Evolutionary conservation across 2,113 vertebrate species (phyloP).

Genomic region (Egretta garzetta): DNA sequence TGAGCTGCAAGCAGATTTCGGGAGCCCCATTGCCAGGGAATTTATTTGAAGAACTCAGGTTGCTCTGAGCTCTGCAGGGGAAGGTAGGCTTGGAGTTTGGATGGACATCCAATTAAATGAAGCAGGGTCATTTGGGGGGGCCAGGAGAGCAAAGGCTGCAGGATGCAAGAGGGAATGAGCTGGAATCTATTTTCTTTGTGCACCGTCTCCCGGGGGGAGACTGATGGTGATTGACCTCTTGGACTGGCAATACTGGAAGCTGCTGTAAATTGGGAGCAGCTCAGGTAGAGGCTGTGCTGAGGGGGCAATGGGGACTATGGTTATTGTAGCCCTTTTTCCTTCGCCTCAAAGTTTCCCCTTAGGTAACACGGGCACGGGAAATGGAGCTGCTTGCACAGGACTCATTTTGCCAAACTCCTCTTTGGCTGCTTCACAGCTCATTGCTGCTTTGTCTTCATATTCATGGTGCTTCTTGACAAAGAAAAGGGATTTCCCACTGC

Average conservation of each 20-base stretch:
- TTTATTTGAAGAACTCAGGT: neutral
- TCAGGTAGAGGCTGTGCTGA: neutral
- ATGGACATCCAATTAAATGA: neutral
- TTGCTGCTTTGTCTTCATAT: neutral
- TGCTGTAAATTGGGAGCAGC: neutral
- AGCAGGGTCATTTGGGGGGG: neutral
- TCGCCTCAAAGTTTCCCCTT: neutral
- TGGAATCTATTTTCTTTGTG: neutral
- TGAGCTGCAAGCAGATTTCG: neutral
- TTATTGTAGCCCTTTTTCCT: neutral
- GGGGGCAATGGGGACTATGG: fast-evolving
- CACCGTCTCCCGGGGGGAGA: fast-evolving
- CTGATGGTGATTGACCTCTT: neutral
- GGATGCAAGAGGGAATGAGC: neutral
- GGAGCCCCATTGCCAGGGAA: neutral
- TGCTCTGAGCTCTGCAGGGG: neutral
- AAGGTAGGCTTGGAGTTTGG: neutral
- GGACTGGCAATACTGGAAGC: neutral
- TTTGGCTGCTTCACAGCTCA: neutral
- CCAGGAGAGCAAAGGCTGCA: neutral
- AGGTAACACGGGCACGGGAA: neutral
- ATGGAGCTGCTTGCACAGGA: neutral
- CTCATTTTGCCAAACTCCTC: neutral
- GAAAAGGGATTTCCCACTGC: neutral
- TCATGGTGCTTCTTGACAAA: neutral